A percentile compares a stretch with the other conserved stretches of the same genome.
Evolutionary conservation across 1,140 invertebrate species (phyloP).

Genomic region (Chionoecetes opilio): DNA sequence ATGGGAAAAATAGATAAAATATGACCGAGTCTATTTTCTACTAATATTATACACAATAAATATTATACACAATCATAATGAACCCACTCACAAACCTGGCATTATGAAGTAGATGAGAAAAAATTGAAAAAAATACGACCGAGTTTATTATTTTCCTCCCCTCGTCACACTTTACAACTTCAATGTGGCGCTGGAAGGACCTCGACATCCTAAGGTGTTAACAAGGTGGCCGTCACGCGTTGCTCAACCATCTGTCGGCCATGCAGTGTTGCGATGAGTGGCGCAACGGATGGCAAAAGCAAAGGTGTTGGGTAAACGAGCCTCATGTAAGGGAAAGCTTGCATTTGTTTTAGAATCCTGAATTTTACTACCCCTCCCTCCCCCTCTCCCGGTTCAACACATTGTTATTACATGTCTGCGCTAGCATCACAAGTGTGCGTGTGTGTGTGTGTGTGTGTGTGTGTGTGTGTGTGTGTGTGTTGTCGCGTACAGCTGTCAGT

Average conservation of each 20-base stretch:
- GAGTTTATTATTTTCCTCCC: too few relatives aligned
- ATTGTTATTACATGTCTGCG: neutral
- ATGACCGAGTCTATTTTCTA: too few relatives aligned
- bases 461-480: slow-evolving; percentile 2
- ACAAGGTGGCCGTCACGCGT: neutral
- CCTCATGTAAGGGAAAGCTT: neutral
- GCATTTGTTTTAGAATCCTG: neutral
- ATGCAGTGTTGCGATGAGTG: neutral
- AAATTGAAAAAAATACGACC: too few relatives aligned
- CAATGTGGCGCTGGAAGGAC: neutral
- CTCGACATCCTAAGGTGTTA: neutral
- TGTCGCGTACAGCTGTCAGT: neutral
- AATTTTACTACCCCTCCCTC: neutral
- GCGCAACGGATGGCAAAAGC: neutral
- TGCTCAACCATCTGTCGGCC: neutral
- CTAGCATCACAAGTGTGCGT: neutral
- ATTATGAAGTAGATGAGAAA: too few relatives aligned
- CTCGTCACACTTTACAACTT: neutral
- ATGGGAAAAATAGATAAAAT: too few relatives aligned
- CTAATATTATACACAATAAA: too few relatives aligned
- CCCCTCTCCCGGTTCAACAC: too few relatives aligned
- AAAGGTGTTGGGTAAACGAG: neutral
- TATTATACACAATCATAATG: too few relatives aligned
- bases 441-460: neutral
- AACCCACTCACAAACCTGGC: too few relatives aligned